Base-by-base conservation (phyloP, 2,888 invertebrate species). In the Eupithecia subfuscata region DNA sequence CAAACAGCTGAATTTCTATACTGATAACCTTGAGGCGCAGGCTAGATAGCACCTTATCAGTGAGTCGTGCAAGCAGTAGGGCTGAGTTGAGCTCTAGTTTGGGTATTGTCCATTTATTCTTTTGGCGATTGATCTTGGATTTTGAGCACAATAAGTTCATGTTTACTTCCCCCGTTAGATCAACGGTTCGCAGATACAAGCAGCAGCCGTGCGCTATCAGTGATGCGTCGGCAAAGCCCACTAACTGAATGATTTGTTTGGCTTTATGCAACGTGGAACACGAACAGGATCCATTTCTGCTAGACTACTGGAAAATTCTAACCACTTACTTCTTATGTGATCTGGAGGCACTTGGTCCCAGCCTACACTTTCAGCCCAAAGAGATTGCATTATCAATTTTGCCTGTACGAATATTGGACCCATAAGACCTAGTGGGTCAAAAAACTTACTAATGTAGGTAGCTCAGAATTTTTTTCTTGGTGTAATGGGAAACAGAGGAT, bases 1-100 rank as follows among this genome's bases (percentile, higher is more conserved):
- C 74, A 71, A 71, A 81, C 43, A 82, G 74, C 34, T 37, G 34
- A 37, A 37, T 37, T 37, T 37, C 4, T 37, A 37, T 6, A 37
- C 6, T 37, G 34, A 72, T 9, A 12, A 78, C 56, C 70, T 37
- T 52, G 4, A 37, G 30, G 18, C 37, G 48, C n/a, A 83, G 43
- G 18, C 65, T 76, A 12, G 74, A 30, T 48, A 76, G n/a, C 1
- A 80, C 76, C 71, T 70, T 79, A 2, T 2, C 16, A 11, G 65
- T 11, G 25, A 82, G 71, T 16, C 70, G 78, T 2, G 79, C 16
- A 11, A 82, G 73, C 7, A 82, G 37, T 9, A 82, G 70, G 1
- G 78, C 78, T 65, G 77, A 77, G 56, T 81, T 82, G 2, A 82
- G 69, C 52, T 82, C 81, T 11, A 81, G 48, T 11, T 70, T 73